phyloP scores from a whole-genome alignment of 1,140 invertebrate species.

The Lepidurus couesii region DNA sequence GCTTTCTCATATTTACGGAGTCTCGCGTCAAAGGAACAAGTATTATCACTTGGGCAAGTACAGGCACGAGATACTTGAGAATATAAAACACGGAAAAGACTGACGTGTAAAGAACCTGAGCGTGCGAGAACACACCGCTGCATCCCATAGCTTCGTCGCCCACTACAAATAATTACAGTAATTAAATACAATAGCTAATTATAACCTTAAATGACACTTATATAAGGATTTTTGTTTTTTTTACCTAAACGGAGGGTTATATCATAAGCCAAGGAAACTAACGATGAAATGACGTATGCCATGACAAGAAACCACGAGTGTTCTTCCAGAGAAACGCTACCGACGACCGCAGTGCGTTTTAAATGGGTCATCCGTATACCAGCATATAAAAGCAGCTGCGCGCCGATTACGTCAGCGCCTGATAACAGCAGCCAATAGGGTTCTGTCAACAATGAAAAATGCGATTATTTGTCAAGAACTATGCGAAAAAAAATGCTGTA shows the following conservation, averaged over 20 bases:
- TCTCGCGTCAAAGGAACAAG: constrained; percentile 45
- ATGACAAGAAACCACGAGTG: constrained; percentile 52
- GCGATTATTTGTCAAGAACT: neutral
- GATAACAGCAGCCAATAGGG: constrained; percentile 53
- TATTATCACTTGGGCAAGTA: constrained; percentile 51
- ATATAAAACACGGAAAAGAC: constrained; percentile 47
- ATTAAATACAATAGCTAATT: constrained; percentile 27
- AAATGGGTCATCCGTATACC: constrained; percentile 49
- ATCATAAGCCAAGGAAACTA: constrained; percentile 49
- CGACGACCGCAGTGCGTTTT: constrained; percentile 46
- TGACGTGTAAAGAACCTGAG: constrained; percentile 49
- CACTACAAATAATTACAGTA: constrained; percentile 41
- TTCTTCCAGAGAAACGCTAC: constrained; percentile 49
- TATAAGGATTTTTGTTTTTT: constrained; percentile 35
- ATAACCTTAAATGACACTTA: constrained; percentile 25
- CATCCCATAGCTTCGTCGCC: constrained; percentile 49
- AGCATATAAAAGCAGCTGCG: constrained; percentile 51
- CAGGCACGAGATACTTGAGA: constrained; percentile 50
- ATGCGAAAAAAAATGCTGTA: constrained; percentile 23
- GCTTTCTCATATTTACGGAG: neutral
- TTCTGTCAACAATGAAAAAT: constrained; percentile 43
- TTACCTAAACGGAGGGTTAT: constrained; percentile 49
- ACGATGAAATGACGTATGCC: constrained; percentile 50
- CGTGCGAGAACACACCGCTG: constrained; percentile 51
- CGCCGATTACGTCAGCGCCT: constrained; percentile 49